A percentile compares a stretch with the other conserved stretches of the same genome.
Evolutionary conservation across 2,113 vertebrate genomes (phyloP).

Genomic region (Pseudorhombus dupliciocellatus): DNA sequence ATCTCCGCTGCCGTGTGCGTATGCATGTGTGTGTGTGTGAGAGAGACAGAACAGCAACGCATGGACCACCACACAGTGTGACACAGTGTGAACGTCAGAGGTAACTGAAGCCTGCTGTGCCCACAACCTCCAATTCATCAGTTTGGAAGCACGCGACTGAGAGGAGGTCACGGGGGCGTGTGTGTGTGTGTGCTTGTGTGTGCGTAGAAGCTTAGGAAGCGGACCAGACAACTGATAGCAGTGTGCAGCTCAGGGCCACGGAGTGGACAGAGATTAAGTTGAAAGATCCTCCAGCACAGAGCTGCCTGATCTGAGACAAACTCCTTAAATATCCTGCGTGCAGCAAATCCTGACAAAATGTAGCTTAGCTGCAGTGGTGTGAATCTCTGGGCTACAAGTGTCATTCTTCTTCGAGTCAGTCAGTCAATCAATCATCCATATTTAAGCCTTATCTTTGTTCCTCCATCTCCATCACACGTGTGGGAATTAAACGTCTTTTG

Average conservation of each 20-base stretch:
- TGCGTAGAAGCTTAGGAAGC: conserved; percentile 25
- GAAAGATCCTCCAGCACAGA: too few species aligned
- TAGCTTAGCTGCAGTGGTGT: not conserved
- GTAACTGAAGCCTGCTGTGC: conserved; percentile 54
- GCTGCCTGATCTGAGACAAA: conserved; percentile 16
- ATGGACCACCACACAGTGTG: conserved; percentile 2
- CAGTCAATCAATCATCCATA: conserved; percentile 46
- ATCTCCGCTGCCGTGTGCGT: conserved; percentile 12
- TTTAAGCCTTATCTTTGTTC: conserved; percentile 3
- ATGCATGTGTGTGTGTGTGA: conserved; percentile 1
- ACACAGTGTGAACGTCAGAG: conserved; percentile 4
- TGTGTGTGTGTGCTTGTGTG: conserved; percentile 15
- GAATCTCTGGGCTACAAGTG: conserved; percentile 8
- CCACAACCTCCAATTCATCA: conserved; percentile 50
- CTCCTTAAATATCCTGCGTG: not conserved
- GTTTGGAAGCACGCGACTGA: conserved; percentile 37
- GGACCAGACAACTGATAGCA: conserved; percentile 46
- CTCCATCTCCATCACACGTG: not conserved
- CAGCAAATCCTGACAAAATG: not conserved
- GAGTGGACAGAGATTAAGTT: conserved; percentile 22
- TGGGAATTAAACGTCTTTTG: conserved; percentile 28
- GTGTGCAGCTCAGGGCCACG: not conserved
- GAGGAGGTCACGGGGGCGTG: conserved; percentile 25
- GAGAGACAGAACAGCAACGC: not conserved
- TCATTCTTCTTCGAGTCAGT: conserved; percentile 16